These are phyloP conservation scores for Phthorimaea operculella DNA, from an alignment of 1,140 invertebrate species.

Conservation along the genomic window DNA sequence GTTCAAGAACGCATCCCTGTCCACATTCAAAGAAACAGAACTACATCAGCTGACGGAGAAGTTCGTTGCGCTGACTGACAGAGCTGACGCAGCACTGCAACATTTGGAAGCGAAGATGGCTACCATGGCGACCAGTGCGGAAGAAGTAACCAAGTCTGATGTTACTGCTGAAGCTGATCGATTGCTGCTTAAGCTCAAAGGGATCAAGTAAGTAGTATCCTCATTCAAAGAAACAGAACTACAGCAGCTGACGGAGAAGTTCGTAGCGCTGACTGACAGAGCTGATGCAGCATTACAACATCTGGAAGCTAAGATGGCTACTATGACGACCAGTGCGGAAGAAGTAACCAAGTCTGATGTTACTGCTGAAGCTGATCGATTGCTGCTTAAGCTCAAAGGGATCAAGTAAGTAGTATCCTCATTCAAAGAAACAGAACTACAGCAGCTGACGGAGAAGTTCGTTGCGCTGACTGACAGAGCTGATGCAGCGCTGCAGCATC, in stretches of 20 bases:
- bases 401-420: constrained; percentile 41
- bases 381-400: constrained; percentile 43
- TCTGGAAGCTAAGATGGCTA: constrained; percentile 32
- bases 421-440: constrained; percentile 49
- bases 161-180: constrained; percentile 44
- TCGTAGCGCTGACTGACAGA: constrained; percentile 53
- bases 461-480: constrained; percentile 54
- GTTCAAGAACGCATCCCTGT: constrained; percentile 42
- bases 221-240: constrained; percentile 49
- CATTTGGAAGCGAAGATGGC: constrained; percentile 34
- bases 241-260: constrained; percentile 57
- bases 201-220: constrained; percentile 41
- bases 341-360: constrained; percentile 33
- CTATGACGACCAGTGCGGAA: constrained; percentile 13
- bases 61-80: constrained; percentile 53
- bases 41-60: constrained; percentile 57
- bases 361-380: constrained; percentile 41
- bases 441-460: constrained; percentile 59
- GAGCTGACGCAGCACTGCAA: constrained; percentile 52
- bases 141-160: constrained; percentile 30
- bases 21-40: constrained; percentile 46
- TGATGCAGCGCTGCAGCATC: constrained; percentile 45
- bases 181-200: constrained; percentile 42
- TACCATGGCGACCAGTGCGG: constrained; percentile 11
- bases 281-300: constrained; percentile 51